Conservation (phyloP, 2,797 vertebrate genomes). For the Cuculus canorus region DNA sequence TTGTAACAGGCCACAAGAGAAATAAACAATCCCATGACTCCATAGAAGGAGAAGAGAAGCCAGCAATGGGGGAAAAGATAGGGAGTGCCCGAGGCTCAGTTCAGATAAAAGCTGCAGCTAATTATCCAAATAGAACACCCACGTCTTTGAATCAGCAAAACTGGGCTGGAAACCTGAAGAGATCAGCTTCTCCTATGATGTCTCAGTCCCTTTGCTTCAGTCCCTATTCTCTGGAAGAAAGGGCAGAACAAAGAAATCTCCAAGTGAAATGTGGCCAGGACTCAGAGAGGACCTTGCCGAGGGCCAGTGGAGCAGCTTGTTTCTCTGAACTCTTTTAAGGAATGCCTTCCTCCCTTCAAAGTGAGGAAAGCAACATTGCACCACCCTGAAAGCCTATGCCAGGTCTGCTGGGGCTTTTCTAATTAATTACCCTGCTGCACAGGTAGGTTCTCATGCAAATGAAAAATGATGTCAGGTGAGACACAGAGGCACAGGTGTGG, state of each 20-base stretch:
- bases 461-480: neutral
- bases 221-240: neutral
- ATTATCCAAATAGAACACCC: conserved; percentile 20
- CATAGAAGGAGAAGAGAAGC: neutral
- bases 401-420: neutral
- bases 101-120: conserved; percentile 31
- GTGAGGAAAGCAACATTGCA: neutral
- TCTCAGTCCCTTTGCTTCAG: neutral
- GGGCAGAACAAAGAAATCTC: neutral
- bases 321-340: neutral
- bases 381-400: neutral
- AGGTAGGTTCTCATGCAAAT: neutral
- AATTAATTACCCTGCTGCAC: neutral
- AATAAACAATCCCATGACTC: neutral
- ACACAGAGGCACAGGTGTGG: neutral
- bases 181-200: neutral
- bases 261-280: neutral
- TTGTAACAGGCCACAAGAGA: neutral
- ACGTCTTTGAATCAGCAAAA: conserved; percentile 28
- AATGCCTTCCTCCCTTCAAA: neutral
- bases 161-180: neutral
- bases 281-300: neutral
- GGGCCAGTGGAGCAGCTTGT: neutral
- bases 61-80: neutral
- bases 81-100: neutral